Evolutionary conservation across 1,140 invertebrate species (phyloP), one percentile per base, ranked within the genome.

Genomic region (Thaumatotibia leucotreta): DNA sequence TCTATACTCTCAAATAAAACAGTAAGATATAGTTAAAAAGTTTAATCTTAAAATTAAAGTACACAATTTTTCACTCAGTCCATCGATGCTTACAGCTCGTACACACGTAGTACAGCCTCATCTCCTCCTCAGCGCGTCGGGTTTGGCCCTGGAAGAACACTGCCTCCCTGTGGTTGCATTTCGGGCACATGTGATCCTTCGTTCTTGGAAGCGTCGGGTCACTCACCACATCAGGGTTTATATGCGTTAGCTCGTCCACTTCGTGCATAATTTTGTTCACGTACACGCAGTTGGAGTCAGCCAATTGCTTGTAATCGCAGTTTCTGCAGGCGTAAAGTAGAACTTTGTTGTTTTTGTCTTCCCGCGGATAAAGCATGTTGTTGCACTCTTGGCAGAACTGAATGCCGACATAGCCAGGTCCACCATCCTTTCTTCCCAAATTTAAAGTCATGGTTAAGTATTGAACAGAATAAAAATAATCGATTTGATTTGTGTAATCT

Each of bases 221-320:
- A 31, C 98, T 98, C 69, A 99, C 97, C 0, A 99, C 98, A 90
- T 99, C 99, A 4, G 97, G 96, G 50, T 99, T 97, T 77, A 99
- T 99, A 89, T 99, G 98, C 0, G 98, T 99, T 65, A 99, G 91
- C 92, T 99, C 98, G 91, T 99, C 99, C 71, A 99, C 98, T 96
- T 99, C 99, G 94, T 99, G 99, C 94, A 98, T 99, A 93, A 99
- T 99, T 94, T 99, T 99, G 93, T 99, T 99, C 0, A 99, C 98
- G 84, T 99, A 99, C 66, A 99, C 99, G 84, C 99, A 99, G 79
- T 98, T 98, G 73, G 98, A 99, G 79, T 99, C 98, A 0, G 99
- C 98, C 22, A 97, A 92, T 88, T 98, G 96, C 84, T 98, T 98
- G 84, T 98, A 99, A 76, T 99, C 97, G 92, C 98, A 99, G 92